phyloP scores from a whole-genome alignment of 2,888 invertebrate species.

The Polia nebulosa region DNA sequence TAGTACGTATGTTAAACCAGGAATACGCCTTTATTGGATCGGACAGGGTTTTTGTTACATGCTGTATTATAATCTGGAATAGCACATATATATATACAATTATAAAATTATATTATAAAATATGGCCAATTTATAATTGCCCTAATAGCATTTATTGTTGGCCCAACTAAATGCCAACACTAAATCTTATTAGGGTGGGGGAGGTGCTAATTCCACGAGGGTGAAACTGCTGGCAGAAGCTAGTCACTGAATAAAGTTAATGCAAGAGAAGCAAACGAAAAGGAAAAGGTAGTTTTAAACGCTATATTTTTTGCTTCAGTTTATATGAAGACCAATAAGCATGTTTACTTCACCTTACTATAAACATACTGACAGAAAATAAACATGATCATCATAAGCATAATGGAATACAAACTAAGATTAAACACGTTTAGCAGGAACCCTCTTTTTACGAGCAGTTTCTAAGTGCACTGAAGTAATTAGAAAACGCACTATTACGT shows the following conservation, averaged over 20 bases:
- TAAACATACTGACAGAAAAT: slow-evolving; percentile 10
- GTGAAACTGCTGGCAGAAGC: no score
- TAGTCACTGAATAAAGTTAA: background rate
- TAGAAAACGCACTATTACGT: slow-evolving; percentile 45
- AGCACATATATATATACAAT: no score
- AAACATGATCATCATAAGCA: slow-evolving; percentile 24
- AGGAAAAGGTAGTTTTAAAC: background rate
- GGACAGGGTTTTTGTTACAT: no score
- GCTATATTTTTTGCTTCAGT: background rate
- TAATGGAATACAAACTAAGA: slow-evolving; percentile 29
- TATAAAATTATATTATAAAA: no score
- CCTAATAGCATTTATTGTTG: no score
- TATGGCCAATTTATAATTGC: no score
- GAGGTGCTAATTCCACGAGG: no score
- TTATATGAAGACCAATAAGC: background rate
- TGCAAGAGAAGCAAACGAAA: background rate
- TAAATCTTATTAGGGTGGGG: no score
- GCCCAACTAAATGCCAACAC: no score
- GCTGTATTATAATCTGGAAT: no score
- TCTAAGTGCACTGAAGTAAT: slow-evolving; percentile 42
- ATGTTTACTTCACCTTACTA: background rate
- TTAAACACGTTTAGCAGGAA: slow-evolving; percentile 57
- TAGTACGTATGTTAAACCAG: no score
- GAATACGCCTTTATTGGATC: no score
- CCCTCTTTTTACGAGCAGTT: slow-evolving; percentile 44